Evolutionary conservation across 1,140 invertebrate species (phyloP), one percentile per base, ranked within the genome.

Genomic region (Drosophila ohnishii): DNA sequence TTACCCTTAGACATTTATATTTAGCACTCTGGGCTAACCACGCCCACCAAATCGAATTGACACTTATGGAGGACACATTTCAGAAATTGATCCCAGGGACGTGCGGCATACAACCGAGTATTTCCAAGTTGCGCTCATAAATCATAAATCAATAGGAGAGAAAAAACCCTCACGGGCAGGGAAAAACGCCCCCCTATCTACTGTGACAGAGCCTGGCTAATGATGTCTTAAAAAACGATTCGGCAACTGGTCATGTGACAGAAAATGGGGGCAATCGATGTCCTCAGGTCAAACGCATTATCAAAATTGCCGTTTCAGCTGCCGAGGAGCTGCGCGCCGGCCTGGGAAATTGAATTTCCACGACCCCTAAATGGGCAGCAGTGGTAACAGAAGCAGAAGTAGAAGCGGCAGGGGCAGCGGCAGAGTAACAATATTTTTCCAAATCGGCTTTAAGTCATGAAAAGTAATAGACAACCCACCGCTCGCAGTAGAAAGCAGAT

Each of bases 401-500:
- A 25, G 11, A 19, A 44, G 19, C 28, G 13, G 39, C 16, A 22
- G 51, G 4, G 16, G 32, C 39, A 47, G 58, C 22, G 32, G 28
- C 57, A 65, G 55, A 66, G 61, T 81, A 90, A 90, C 89, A 90
- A 89, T 90, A 90, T 90, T 90, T 90, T 90, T 71, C 73, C 74
- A 90, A 90, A 90, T 90, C 89, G 89, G 89, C 89, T 90, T 90
- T 90, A 86, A 80, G 84, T 90, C 89, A 90, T 90, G 79, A 89
- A 90, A 90, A 90, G 76, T 90, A 90, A 90, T 90, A 88, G 88
- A 83, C 83, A 84, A 90, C 67, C 78, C 78, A 62, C 39, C 44
- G 25, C 25, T 34, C 42, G 84, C 70, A 79, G 83, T 88, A 84
- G 78, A 88, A 88, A 90, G 85, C 88, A 90, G 88, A 90, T 90